Evolutionary conservation across 2,797 vertebrate genomes (phyloP).

Genomic region (Pangasius macronema): DNA sequence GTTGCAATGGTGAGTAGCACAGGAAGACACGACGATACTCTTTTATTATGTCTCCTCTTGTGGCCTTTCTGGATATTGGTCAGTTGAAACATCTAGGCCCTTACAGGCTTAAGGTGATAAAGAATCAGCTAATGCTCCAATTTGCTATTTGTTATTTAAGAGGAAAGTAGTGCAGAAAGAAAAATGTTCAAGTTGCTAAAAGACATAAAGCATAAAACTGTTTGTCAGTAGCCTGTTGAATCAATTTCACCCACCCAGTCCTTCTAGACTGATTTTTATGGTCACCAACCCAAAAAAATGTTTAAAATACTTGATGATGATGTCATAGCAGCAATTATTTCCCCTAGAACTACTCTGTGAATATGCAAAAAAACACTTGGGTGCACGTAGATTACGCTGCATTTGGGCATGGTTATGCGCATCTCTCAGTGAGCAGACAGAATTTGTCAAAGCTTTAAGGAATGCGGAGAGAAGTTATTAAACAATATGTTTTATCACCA

Average conservation of each 20-base stretch:
- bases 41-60: constrained; percentile 11
- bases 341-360: background rate
- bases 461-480: constrained; percentile 2
- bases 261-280: background rate
- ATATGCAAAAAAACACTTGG: background rate
- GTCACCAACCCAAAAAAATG: background rate
- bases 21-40: constrained; percentile 44
- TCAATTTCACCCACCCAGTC: background rate
- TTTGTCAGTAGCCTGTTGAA: background rate
- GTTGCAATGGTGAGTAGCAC: constrained; percentile 77
- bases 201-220: background rate
- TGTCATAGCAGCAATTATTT: background rate
- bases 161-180: background rate
- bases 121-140: background rate
- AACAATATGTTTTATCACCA: background rate
- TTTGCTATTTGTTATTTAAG: background rate
- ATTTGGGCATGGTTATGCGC: background rate
- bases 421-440: background rate
- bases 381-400: background rate
- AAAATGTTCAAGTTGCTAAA: background rate
- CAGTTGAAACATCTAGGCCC: background rate
- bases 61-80: constrained; percentile 6
- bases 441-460: constrained; percentile 7
- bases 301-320: background rate
- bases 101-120: background rate